These are phyloP conservation scores for Euwallacea similis DNA, from an alignment of 1,140 invertebrate genomes.

Conservation along the genomic window DNA sequence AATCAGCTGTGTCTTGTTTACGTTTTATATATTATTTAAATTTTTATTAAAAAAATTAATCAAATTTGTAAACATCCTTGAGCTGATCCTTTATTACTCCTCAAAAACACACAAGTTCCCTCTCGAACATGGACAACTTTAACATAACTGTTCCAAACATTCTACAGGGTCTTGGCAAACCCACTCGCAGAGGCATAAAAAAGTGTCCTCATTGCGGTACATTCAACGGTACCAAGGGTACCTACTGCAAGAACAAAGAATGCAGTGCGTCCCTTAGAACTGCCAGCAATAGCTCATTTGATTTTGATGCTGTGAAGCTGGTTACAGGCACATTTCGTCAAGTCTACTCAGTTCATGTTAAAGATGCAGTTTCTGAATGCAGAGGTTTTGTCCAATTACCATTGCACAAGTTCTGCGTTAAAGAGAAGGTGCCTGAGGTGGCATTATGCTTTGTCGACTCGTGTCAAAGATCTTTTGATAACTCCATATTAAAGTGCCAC, in stretches of 20 bases:
- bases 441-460: constrained; percentile 70
- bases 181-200: constrained; percentile 59
- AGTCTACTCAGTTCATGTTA: constrained; percentile 72
- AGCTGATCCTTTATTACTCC: too few species aligned
- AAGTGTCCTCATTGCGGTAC: constrained; percentile 80
- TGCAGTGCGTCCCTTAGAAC: constrained; percentile 74
- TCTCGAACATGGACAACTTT: constrained; percentile 10
- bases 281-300: constrained; percentile 64
- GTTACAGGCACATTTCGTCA: constrained; percentile 64
- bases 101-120: too few species aligned
- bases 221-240: constrained; percentile 74
- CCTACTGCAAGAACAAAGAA: constrained; percentile 75
- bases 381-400: constrained; percentile 77
- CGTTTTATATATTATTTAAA: too few species aligned
- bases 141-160: constrained; percentile 8
- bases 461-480: constrained; percentile 62
- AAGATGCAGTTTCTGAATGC: constrained; percentile 66
- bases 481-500: constrained; percentile 62
- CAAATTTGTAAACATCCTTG: too few species aligned
- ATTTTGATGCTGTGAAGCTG: constrained; percentile 71
- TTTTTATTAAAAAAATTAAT: too few species aligned
- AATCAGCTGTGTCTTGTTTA: too few species aligned
- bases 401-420: constrained; percentile 53
- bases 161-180: constrained; percentile 45
- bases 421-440: constrained; percentile 56